phyloP scores from a whole-genome alignment of 1,140 invertebrate species.

The Drosophila mayri region DNA sequence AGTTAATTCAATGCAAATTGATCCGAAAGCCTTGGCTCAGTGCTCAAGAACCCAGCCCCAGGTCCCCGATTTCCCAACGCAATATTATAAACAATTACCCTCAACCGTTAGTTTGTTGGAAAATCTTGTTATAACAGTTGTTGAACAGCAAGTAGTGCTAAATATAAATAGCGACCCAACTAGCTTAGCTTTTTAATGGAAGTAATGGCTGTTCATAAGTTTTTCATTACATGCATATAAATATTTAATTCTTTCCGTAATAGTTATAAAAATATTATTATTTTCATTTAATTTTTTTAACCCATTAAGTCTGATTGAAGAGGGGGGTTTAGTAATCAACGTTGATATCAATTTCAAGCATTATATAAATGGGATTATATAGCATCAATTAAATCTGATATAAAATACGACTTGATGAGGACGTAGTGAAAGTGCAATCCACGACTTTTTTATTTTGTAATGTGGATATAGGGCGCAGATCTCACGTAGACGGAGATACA shows the following conservation, averaged over 20 bases:
- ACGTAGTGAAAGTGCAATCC: constrained; percentile 28
- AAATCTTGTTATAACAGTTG: constrained; percentile 10
- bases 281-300: not conserved
- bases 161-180: not conserved
- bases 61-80: constrained; percentile 14
- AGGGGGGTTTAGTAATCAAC: constrained; percentile 34
- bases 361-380: constrained; percentile 34
- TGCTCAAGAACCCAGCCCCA: constrained; percentile 23
- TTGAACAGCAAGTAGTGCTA: not conserved
- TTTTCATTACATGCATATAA: not conserved
- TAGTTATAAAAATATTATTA: too few species aligned
- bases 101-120: constrained; percentile 11
- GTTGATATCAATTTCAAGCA: constrained; percentile 42
- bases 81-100: constrained; percentile 46
- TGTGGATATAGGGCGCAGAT: constrained; percentile 33
- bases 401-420: constrained; percentile 19
- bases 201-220: not conserved
- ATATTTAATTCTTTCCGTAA: too few species aligned
- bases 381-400: constrained; percentile 4
- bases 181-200: not conserved
- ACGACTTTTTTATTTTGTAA: constrained; percentile 5
- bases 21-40: constrained; percentile 56
- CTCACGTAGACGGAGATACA: constrained; percentile 47
- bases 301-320: constrained; percentile 65
- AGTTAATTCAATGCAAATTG: constrained; percentile 72